phyloP scores from a whole-genome alignment of 1,140 invertebrate genomes.

The Drosophila kohkoa region DNA sequence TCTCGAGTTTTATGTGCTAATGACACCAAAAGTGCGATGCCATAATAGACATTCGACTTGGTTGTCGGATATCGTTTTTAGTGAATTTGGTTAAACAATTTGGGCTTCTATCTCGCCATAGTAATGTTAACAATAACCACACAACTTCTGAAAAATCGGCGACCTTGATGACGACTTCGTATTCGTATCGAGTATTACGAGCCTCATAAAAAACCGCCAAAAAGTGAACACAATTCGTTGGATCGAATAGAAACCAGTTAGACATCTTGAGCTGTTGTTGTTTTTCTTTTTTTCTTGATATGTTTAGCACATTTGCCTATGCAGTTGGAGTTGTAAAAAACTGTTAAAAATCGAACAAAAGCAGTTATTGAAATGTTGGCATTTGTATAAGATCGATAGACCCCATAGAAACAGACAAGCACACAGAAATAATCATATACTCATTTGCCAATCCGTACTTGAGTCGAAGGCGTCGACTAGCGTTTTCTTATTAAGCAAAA shows the following conservation, averaged over 20 bases:
- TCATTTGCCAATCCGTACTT: conserved; percentile 35
- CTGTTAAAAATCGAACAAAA: conserved; percentile 22
- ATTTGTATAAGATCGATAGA: conserved; percentile 14
- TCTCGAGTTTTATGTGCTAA: conserved; percentile 44
- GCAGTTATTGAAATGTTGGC: conserved; percentile 41
- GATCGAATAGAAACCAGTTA: conserved; percentile 65
- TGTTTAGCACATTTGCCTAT: conserved; percentile 43
- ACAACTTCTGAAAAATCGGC: conserved; percentile 34
- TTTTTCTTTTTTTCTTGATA: conserved; percentile 4
- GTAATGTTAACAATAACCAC: conserved; percentile 29
- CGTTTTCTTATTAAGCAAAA: conserved; percentile 11
- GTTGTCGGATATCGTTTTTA: conserved; percentile 15
- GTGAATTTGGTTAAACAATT: conserved; percentile 49
- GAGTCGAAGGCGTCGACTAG: conserved; percentile 25
- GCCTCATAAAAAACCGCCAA: conserved; percentile 39
- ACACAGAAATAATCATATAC: neutral
- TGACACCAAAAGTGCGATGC: conserved; percentile 43
- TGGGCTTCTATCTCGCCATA: conserved; percentile 20
- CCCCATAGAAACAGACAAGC: neutral
- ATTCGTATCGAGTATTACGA: conserved; percentile 33
- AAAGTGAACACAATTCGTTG: conserved; percentile 27
- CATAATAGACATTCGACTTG: conserved; percentile 29
- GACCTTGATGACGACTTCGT: conserved; percentile 43
- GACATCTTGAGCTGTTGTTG: conserved; percentile 55
- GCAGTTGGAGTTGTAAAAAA: conserved; percentile 67